These are phyloP conservation scores for Sebastes diaconus DNA, from an alignment of 2,797 vertebrate genomes.

Conservation along the genomic window DNA sequence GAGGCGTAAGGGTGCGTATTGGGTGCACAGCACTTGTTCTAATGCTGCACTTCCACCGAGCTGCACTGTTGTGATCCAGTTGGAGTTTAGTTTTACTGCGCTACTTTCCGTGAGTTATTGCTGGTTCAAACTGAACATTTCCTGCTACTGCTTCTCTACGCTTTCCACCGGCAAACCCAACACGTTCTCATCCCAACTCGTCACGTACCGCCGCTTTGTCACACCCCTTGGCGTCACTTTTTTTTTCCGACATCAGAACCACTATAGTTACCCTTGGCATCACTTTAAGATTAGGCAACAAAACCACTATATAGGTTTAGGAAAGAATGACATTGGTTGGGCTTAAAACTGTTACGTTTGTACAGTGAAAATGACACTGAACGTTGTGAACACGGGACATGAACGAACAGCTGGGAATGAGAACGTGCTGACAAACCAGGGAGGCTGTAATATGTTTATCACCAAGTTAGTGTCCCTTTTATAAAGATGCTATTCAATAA, in stretches of 20 bases:
- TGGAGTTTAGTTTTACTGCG: background rate
- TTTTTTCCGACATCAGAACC: accelerated
- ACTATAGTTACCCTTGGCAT: too few relatives aligned
- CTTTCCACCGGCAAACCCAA: background rate
- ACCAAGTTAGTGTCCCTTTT: too few relatives aligned
- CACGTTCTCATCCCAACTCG: too few relatives aligned
- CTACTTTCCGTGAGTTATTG: background rate
- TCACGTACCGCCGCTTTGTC: too few relatives aligned
- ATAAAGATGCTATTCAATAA: background rate
- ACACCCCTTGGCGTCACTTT: too few relatives aligned
- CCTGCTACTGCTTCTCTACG: background rate
- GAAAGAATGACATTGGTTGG: too few relatives aligned
- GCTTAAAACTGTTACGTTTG: too few relatives aligned
- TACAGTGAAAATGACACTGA: too few relatives aligned
- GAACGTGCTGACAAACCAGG: background rate
- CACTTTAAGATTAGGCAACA: too few relatives aligned
- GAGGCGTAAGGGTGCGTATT: accelerated
- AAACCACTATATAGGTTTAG: too few relatives aligned
- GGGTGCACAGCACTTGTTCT: background rate
- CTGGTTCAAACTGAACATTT: background rate
- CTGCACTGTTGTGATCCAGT: background rate
- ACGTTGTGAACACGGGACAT: too few relatives aligned
- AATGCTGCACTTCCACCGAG: background rate
- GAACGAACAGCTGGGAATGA: too few relatives aligned
- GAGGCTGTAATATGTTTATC: background rate